Conservation (phyloP, 2,113 vertebrate species). For the Gasterosteus aculeatus region DNA sequence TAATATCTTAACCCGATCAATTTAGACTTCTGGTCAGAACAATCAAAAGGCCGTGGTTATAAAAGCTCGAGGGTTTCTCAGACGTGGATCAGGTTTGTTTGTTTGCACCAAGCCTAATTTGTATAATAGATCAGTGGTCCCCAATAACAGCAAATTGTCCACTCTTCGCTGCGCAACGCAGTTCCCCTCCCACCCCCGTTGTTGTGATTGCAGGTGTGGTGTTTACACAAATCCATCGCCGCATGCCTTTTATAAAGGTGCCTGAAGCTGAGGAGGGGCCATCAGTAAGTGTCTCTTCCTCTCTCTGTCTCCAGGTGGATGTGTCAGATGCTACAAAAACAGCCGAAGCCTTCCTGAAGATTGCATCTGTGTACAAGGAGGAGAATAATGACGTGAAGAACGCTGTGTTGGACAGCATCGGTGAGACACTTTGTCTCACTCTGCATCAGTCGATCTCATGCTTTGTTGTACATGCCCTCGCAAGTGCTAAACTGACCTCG, state of each 20-base stretch:
- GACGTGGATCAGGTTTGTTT: too few species aligned
- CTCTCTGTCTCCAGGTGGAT: conserved; percentile 83
- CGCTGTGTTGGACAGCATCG: conserved; percentile 83
- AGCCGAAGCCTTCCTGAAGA: conserved; percentile 89
- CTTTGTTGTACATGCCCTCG: neutral
- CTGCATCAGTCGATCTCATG: neutral
- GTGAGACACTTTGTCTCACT: conserved; percentile 58
- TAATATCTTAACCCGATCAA: too few species aligned
- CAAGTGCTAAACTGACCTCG: neutral
- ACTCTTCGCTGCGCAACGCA: too few species aligned
- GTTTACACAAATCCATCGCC: neutral
- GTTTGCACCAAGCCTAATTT: too few species aligned
- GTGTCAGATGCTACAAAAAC: conserved; percentile 87
- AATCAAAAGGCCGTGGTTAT: too few species aligned
- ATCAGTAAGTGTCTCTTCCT: neutral
- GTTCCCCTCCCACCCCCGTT: too few species aligned
- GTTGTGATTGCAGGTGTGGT: neutral
- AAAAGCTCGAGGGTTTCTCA: too few species aligned
- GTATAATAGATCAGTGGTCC: too few species aligned
- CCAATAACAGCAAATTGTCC: too few species aligned
- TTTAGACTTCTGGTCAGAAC: too few species aligned
- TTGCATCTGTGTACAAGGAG: conserved; percentile 93
- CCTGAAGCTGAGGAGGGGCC: neutral
- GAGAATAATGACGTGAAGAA: conserved; percentile 84
- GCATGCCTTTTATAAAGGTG: neutral